Percentiles rank a stretch among this genome's conserved stretches.
These are phyloP conservation scores for Meteorus colon DNA, from an alignment of 2,888 invertebrate species.

Conservation along the genomic window DNA sequence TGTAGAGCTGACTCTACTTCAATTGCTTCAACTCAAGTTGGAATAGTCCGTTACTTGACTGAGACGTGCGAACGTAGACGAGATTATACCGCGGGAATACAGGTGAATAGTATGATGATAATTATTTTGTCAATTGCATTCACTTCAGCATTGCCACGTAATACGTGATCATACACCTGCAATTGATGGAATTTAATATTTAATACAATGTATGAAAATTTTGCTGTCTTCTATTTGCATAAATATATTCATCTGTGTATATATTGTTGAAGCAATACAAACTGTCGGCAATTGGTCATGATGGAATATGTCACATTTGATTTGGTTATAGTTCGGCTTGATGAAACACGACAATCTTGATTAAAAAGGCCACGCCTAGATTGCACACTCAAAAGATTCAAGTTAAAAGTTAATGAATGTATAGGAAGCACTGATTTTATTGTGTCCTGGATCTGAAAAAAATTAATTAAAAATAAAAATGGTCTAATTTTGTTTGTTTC, in stretches of 20 bases:
- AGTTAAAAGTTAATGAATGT: background rate
- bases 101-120: background rate
- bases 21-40: background rate
- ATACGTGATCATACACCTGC: background rate
- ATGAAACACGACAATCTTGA: slow-evolving; percentile 4
- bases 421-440: background rate
- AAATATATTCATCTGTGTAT: background rate
- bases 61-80: background rate
- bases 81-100: slow-evolving; percentile 13
- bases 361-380: slow-evolving; percentile 22
- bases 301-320: background rate
- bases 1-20: background rate
- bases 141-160: background rate
- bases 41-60: slow-evolving; percentile 1
- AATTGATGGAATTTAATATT: background rate
- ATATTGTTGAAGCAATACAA: background rate
- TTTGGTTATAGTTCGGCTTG: background rate
- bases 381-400: background rate
- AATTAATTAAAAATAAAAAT: background rate
- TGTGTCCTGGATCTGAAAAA: background rate
- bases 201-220: background rate
- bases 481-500: background rate
- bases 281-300: background rate
- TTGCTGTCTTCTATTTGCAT: background rate
- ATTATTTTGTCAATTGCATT: slow-evolving; percentile 6